These are phyloP conservation scores for Heteromurus nitidus DNA, from an alignment of 2,888 invertebrate species.

Conservation along the genomic window DNA sequence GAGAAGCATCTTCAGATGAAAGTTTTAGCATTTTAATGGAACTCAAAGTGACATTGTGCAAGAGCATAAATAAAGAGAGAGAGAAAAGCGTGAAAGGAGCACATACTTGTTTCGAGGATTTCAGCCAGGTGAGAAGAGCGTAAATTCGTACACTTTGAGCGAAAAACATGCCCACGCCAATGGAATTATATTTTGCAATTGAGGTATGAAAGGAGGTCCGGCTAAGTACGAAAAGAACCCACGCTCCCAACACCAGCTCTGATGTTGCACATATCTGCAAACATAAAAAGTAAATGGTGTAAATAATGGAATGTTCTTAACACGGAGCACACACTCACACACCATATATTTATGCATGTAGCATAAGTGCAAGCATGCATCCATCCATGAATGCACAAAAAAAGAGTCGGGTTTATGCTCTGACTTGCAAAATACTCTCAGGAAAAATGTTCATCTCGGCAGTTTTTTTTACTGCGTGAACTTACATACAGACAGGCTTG, in stretches of 20 bases:
- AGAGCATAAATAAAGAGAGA: too few relatives aligned
- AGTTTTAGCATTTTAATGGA: too few relatives aligned
- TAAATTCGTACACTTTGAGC: constrained; percentile 54
- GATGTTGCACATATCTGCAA: constrained; percentile 65
- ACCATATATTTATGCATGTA: too few relatives aligned
- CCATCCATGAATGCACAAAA: too few relatives aligned
- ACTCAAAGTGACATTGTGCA: too few relatives aligned
- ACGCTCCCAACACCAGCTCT: constrained; percentile 58
- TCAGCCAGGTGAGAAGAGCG: constrained; percentile 58
- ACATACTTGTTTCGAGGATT: constrained; percentile 59
- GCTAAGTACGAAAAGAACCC: constrained; percentile 59
- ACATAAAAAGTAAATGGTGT: constrained; percentile 51
- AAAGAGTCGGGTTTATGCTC: too few relatives aligned
- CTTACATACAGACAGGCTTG: too few relatives aligned
- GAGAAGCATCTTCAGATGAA: too few relatives aligned
- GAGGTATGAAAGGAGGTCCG: constrained; percentile 40
- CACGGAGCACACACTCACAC: neutral
- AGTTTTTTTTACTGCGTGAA: too few relatives aligned
- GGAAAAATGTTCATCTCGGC: too few relatives aligned
- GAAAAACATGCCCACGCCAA: constrained; percentile 58
- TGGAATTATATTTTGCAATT: constrained; percentile 60
- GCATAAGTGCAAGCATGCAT: too few relatives aligned
- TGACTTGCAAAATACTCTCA: too few relatives aligned
- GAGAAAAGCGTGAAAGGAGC: neutral
- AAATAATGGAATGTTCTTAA: constrained; percentile 41